Conservation (phyloP, 53 echinoderm and acorn worm species). For the Hippasteria phrygiana region DNA sequence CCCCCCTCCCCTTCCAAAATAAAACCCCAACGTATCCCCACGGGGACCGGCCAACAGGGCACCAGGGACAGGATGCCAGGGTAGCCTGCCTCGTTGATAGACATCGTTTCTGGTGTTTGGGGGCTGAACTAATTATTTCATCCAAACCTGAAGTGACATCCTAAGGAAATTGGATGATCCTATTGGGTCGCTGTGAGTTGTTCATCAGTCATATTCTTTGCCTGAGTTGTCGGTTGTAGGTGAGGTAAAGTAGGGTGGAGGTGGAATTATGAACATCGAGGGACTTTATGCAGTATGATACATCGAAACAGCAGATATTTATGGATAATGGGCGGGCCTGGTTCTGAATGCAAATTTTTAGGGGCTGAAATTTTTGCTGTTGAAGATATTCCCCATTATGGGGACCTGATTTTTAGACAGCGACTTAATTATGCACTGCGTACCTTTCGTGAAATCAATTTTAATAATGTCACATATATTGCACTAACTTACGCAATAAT, state of each 20-base stretch:
- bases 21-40: slow-evolving; percentile 15
- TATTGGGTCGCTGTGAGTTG: slow-evolving; percentile 7
- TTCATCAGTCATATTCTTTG: not conserved
- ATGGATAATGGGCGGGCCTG: too few relatives aligned
- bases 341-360: too few relatives aligned
- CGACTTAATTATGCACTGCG: too few relatives aligned
- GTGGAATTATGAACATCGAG: too few relatives aligned
- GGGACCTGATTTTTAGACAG: too few relatives aligned
- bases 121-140: slow-evolving; percentile 40
- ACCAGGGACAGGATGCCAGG: not conserved
- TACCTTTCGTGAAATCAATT: too few relatives aligned
- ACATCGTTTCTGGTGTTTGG: slow-evolving; percentile 57
- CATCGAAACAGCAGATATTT: too few relatives aligned
- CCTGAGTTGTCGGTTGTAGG: not conserved
- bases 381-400: too few relatives aligned
- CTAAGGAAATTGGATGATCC: slow-evolving; percentile 61
- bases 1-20: not conserved
- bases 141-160: slow-evolving; percentile 59
- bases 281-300: too few relatives aligned
- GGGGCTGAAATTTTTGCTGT: too few relatives aligned
- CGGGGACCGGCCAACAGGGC: slow-evolving; percentile 12
- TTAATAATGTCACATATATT: too few relatives aligned
- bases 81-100: slow-evolving; percentile 18
- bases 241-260: not conserved
- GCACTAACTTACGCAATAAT: too few relatives aligned